Conservation (phyloP, 2,888 invertebrate genomes). For the Mesochorus sp. region DNA sequence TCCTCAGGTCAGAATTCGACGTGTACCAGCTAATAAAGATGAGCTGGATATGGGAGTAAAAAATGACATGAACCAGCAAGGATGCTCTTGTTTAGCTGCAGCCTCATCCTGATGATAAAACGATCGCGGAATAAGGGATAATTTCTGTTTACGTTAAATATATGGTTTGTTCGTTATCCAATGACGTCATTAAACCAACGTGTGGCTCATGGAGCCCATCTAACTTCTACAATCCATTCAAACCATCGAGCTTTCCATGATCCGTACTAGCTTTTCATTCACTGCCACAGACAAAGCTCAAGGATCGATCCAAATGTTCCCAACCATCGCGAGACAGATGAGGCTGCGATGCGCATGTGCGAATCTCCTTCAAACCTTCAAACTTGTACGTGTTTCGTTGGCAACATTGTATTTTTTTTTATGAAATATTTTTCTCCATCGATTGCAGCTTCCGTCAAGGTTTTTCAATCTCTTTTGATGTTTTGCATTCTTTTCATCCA, state of each 20-base stretch:
- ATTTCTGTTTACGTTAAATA: too few species aligned
- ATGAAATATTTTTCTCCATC: too few species aligned
- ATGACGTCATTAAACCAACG: too few species aligned
- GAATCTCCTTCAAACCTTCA: slow-evolving; percentile 57
- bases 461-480: too few species aligned
- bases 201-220: neutral
- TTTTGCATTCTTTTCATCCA: too few species aligned
- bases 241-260: slow-evolving; percentile 28
- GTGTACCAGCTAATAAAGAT: neutral
- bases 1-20: neutral
- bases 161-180: too few species aligned
- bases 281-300: slow-evolving; percentile 68
- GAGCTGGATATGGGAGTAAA: neutral
- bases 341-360: slow-evolving; percentile 55
- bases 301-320: slow-evolving; percentile 69
- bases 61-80: neutral
- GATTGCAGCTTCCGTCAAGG: too few species aligned
- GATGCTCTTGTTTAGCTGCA: too few species aligned
- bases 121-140: too few species aligned
- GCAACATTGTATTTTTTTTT: neutral
- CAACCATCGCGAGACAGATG: slow-evolving; percentile 44
- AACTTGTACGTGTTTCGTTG: slow-evolving; percentile 64
- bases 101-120: too few species aligned
- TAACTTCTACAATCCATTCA: neutral
- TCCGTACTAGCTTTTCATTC: slow-evolving; percentile 59